Evolutionary conservation across 1,140 invertebrate genomes (phyloP), one percentile per base, ranked within the genome.

Genomic region (Patella vulgata): DNA sequence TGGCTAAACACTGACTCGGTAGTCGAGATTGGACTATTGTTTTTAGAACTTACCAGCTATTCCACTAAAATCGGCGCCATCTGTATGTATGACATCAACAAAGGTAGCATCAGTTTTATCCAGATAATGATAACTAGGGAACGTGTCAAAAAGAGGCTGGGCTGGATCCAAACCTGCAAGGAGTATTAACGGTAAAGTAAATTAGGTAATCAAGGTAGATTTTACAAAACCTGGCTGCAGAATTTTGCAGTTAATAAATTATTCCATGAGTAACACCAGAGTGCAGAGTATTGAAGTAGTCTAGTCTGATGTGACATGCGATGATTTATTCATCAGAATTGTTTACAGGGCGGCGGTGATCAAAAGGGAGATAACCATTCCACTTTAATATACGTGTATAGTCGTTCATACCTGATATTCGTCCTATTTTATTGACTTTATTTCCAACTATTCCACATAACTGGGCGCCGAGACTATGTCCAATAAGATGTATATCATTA

Each of bases 391-490:
- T n/a, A n/a, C n/a, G n/a, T n/a, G n/a, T n/a, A n/a, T n/a, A n/a
- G n/a, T n/a, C n/a, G n/a, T n/a, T n/a, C 50, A 52, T 56, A 80
- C 86, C 87, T 40, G 91, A 91, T 40, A 93, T 92, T 59, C 90
- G 85, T 1, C 88, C 92, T 91, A 17, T 95, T 85, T 72, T 94
- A 47, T 89, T 88, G 6, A 96, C 79, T 75, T 93, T 90, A 1
- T 92, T 89, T 0, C 95, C 96, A 0, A 94, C 92, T 77, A 96
- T 97, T 0, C 93, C 93, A 50, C 88, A 89, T 3, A 94, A 85
- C 85, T 97, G 95, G 0, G 94, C 94, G 0, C 94, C 95, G 6
- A 97, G 85, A 46, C 93, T 95, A 83, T 97, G 95, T 0, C 94
- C 96, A 68, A 97, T 93, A 36, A 92, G 88, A 78, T 97, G 94